Evolutionary conservation across 2,113 vertebrate species (phyloP).

Genomic region (Manacus vitellinus): DNA sequence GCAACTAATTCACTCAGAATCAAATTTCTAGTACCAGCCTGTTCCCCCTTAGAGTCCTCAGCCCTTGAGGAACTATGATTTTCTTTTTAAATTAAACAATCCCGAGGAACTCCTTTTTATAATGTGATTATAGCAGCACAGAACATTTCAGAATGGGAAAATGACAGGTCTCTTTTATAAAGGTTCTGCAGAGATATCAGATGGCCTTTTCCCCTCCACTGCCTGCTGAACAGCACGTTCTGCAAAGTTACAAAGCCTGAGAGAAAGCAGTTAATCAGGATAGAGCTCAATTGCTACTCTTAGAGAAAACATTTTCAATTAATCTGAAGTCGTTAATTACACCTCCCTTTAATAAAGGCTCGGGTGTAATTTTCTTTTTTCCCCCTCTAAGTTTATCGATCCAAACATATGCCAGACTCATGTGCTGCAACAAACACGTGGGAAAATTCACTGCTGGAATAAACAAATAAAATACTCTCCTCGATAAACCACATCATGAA

Average conservation of each 20-base stretch:
- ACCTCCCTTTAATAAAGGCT: constrained; percentile 56
- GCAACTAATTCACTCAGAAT: background rate
- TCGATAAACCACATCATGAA: background rate
- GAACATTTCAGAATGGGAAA: background rate
- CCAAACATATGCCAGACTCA: background rate
- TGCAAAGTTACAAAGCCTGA: background rate
- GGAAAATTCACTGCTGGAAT: background rate
- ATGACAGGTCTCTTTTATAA: background rate
- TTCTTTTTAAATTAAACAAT: background rate
- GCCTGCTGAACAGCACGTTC: background rate
- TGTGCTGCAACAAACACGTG: background rate
- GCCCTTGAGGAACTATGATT: background rate
- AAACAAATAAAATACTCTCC: background rate
- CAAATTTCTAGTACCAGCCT: background rate
- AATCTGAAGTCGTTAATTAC: constrained; percentile 71
- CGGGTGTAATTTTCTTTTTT: constrained; percentile 26
- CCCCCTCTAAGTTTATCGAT: constrained; percentile 47
- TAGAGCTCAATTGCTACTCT: constrained; percentile 36
- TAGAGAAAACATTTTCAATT: constrained; percentile 69
- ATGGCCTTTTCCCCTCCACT: background rate
- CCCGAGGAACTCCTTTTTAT: background rate
- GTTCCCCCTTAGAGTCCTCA: background rate
- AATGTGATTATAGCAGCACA: background rate
- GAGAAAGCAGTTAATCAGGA: background rate
- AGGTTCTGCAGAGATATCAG: background rate